Base-by-base conservation (phyloP, 2,113 vertebrate genomes). In the Sclerurus mexicanus region DNA sequence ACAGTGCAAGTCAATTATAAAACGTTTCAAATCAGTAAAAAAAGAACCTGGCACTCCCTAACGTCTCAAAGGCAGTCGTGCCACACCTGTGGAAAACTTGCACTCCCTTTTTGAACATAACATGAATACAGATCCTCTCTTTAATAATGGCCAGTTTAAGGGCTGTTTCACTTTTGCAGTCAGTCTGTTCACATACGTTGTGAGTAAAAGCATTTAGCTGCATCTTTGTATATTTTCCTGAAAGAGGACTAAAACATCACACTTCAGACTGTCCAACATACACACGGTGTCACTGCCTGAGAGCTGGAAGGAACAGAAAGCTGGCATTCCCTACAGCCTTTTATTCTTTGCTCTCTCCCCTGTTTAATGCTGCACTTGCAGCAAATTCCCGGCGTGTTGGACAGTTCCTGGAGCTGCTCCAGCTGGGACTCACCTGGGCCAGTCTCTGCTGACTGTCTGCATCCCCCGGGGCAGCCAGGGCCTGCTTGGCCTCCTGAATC, bases 381-480 rank as follows among this genome's bases (percentile, higher is more conserved):
- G 19, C 14, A 35, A 28, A 47, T 47, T 76, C 37, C 31, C 18
- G 3, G 46, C 4, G 14, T 31, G 19, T 30, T 42, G 42, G 72
- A 58, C 20, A 60, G 42, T 14, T 46, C 12, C 6, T 0, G 10
- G 14, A 37, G n/a, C 28, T 62, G 37, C 49, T 60, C 5, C 30
- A 21, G 33, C 4, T 12, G 4, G 56, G 58, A 47, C 97, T 98
- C 90, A 99, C 99, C 99, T 99, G 99, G 30, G 99, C 99, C 74
- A 99, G 97, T 78, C 99, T 99, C 97, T 99, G 99, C 93, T 99
- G 99, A 87, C 99, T 99, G 96, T 99, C 99, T 1, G 99, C 98
- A 56, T 99, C 99, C 31, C 99, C 99, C 1, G 99, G 99, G 33
- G 98, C 99, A 59, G 99, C 98, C 95, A 99, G 97, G 31, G 99